These are phyloP conservation scores for Danio rerio DNA, from an alignment of 2,113 vertebrate species.

Conservation along the genomic window GRCz12tu NC_133188.1:34859001-34859500, in stretches of 20 bases:
- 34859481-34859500: constrained; percentile 51
- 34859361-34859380: constrained; percentile 72
- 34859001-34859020: no score
- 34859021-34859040: no score
- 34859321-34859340: constrained; percentile 64
- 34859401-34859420: constrained; percentile 49
- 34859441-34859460: constrained; percentile 26
- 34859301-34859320: constrained; percentile 66
- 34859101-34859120: no score
- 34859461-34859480: constrained; percentile 71
- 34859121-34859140: no score
- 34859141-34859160: no score
- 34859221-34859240: constrained; percentile 81
- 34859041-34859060: no score
- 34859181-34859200: no score
- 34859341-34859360: constrained; percentile 67
- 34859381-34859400: constrained; percentile 74
- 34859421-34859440: not conserved
- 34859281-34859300: constrained; percentile 67
- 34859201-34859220: not conserved
- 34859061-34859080: no score
- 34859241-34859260: constrained; percentile 71
- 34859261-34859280: constrained; percentile 58
- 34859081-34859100: no score
- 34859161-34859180: no score